Conservation (phyloP, 2,797 vertebrate species). For the Tenualosa ilisha region DNA sequence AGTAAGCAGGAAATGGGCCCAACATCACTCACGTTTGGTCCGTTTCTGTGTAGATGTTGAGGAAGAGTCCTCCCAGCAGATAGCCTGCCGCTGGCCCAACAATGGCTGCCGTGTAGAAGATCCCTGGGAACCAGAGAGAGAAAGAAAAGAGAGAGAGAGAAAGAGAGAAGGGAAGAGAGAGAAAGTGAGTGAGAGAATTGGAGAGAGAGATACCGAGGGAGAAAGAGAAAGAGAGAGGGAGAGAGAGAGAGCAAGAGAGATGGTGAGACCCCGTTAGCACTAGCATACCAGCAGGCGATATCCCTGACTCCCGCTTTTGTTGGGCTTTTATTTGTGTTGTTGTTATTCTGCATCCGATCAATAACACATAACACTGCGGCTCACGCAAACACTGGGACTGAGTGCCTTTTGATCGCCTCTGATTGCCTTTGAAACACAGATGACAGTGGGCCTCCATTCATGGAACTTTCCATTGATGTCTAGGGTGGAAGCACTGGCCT, state of each 20-base stretch:
- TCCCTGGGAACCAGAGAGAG: constrained; percentile 67
- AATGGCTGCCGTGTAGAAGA: constrained; percentile 95
- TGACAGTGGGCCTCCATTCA: constrained; percentile 22
- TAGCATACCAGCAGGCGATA: background rate
- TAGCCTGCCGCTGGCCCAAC: constrained; percentile 94
- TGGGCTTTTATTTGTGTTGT: constrained; percentile 33
- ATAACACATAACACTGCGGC: background rate
- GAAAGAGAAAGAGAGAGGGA: background rate
- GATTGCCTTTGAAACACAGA: constrained; percentile 48
- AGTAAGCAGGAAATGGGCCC: background rate
- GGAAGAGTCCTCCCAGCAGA: constrained; percentile 91
- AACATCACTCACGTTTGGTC: constrained; percentile 79
- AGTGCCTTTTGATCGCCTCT: constrained; percentile 45
- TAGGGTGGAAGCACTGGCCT: constrained; percentile 41
- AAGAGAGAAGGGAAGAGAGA: background rate
- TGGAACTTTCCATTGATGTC: constrained; percentile 50
- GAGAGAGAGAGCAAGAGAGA: background rate
- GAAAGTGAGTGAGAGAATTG: background rate
- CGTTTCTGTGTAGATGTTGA: constrained; percentile 88
- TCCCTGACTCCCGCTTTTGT: background rate
- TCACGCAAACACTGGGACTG: background rate
- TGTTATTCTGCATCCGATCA: constrained; percentile 30
- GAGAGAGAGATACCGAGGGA: background rate
- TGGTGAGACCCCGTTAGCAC: background rate
- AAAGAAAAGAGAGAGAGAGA: background rate